Conservation (phyloP, 37 sponge, comb jelly and placozoan species). For the Hormiphora californensis region DNA sequence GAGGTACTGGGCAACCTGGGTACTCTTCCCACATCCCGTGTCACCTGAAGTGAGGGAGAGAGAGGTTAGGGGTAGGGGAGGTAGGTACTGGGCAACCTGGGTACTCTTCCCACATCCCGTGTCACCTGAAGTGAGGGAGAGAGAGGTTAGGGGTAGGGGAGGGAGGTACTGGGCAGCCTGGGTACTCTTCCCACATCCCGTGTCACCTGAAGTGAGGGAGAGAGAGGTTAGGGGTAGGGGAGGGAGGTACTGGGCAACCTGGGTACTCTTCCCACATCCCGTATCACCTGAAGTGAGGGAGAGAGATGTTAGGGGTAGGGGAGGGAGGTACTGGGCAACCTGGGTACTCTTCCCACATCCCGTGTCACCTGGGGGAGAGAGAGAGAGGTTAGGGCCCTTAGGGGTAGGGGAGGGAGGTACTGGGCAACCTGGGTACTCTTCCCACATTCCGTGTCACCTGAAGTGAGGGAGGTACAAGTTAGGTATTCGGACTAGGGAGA, state of each 20-base stretch:
- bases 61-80: not conserved
- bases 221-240: too few species aligned
- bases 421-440: too few species aligned
- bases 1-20: slow-evolving; percentile 89
- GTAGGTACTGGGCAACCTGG: slow-evolving; percentile 85
- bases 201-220: too few species aligned
- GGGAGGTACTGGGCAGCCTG: not conserved
- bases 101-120: slow-evolving; percentile 97
- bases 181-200: too few species aligned
- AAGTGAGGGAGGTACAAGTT: too few species aligned
- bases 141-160: not conserved
- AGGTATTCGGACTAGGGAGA: too few species aligned
- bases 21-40: slow-evolving; percentile 95
- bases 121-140: slow-evolving; percentile 64
- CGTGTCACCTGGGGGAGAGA: slow-evolving; percentile 74
- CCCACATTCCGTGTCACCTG: too few species aligned
- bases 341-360: slow-evolving; percentile 93
- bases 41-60: slow-evolving; percentile 63
- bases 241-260: slow-evolving; percentile 90
- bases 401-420: too few species aligned
- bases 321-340: slow-evolving; percentile 89
- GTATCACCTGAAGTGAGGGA: slow-evolving; percentile 73
- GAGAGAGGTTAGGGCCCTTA: not conserved
- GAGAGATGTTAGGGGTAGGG: too few species aligned
- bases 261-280: slow-evolving; percentile 91